Conservation (phyloP, 2,797 vertebrate species). For the Scyliorhinus canicula region DNA sequence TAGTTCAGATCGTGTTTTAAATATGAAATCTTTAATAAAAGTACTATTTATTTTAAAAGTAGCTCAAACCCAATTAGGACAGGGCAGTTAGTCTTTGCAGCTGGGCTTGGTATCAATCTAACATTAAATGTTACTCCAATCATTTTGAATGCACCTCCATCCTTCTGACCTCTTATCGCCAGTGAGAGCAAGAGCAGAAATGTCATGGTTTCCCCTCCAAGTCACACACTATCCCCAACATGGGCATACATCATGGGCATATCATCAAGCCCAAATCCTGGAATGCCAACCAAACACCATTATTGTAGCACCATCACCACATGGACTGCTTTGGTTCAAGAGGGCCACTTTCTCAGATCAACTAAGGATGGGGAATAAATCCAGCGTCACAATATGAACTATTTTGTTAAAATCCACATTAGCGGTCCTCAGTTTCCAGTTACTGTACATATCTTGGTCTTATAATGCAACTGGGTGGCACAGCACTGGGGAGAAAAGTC, state of each 20-base stretch:
- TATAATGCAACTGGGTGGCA: neutral
- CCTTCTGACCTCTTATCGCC: neutral
- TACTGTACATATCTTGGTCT: neutral
- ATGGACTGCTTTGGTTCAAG: neutral
- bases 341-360: neutral
- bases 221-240: neutral
- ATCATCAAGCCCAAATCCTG: neutral
- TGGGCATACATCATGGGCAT: neutral
- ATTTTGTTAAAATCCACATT: neutral
- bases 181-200: neutral
- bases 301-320: neutral
- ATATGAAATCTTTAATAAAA: too few relatives aligned
- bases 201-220: neutral
- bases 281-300: neutral
- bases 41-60: too few relatives aligned
- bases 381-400: neutral
- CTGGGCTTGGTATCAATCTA: neutral
- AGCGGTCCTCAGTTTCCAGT: neutral
- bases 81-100: neutral
- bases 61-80: neutral
- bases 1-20: too few relatives aligned
- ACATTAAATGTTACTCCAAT: neutral
- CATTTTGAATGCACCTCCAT: neutral
- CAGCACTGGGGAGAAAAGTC: neutral
- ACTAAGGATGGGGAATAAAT: neutral